phyloP scores from a whole-genome alignment of 2,113 vertebrate species.

The Bos javanicus region DNA sequence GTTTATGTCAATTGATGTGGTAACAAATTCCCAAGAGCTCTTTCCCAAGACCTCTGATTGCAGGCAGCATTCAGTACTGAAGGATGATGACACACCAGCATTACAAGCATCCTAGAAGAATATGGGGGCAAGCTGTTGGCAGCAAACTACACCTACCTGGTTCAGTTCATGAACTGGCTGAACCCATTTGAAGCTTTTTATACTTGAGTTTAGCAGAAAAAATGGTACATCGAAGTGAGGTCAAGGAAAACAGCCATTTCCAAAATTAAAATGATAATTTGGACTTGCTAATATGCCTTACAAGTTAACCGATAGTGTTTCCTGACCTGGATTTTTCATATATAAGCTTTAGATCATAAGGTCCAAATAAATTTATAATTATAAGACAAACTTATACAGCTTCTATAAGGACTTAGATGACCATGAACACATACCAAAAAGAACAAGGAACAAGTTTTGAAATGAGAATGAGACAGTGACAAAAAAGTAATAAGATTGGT shows the following conservation, averaged over 20 bases:
- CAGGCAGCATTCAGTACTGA: background rate
- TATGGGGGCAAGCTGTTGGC: background rate
- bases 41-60: background rate
- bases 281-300: background rate
- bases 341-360: background rate
- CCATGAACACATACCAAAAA: background rate
- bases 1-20: background rate
- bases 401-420: background rate
- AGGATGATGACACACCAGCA: background rate
- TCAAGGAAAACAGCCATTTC: constrained; percentile 26
- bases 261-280: background rate
- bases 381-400: background rate
- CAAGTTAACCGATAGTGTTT: background rate
- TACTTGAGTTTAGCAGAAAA: constrained; percentile 6
- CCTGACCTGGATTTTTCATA: background rate
- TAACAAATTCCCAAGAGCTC: background rate
- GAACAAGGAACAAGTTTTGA: background rate
- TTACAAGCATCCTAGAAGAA: background rate
- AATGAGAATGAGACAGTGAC: background rate
- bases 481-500: background rate
- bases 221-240: background rate
- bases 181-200: background rate
- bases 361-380: background rate
- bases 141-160: background rate
- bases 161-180: background rate